Conservation (phyloP, 2,888 invertebrate species). For the Gari tellinella region DNA sequence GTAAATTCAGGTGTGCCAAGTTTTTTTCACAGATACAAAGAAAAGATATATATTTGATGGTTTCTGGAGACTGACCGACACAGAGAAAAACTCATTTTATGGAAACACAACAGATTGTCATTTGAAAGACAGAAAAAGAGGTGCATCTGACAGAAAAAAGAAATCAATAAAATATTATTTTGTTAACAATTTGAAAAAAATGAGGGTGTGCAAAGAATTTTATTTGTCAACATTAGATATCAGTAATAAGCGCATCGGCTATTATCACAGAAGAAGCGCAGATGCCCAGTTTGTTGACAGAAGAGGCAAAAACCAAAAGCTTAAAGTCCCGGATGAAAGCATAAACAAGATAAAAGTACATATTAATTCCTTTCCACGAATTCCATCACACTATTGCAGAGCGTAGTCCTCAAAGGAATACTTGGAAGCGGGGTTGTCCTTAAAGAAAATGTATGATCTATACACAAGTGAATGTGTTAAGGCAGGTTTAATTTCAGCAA, state of each 20-base stretch:
- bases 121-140: conserved; percentile 7
- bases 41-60: conserved; percentile 8
- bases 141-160: conserved; percentile 11
- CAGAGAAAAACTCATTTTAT: conserved; percentile 31
- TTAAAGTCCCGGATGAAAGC: background rate
- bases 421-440: conserved; percentile 4
- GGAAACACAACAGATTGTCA: conserved; percentile 5
- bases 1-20: conserved; percentile 32
- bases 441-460: conserved; percentile 18
- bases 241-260: conserved; percentile 10
- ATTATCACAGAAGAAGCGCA: conserved; percentile 5
- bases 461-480: conserved; percentile 15
- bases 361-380: conserved; percentile 24
- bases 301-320: conserved; percentile 15
- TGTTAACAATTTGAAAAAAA: background rate
- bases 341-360: conserved; percentile 9
- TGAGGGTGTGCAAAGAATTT: conserved; percentile 29
- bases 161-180: conserved; percentile 10
- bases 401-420: conserved; percentile 5
- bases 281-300: conserved; percentile 13
- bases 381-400: conserved; percentile 20
- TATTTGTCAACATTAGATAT: conserved; percentile 27
- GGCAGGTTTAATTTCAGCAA: background rate
- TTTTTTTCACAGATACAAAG: conserved; percentile 16
- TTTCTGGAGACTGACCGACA: conserved; percentile 19